Base-by-base conservation (phyloP, 2,113 vertebrate genomes). In the Pontoporia blainvillei region DNA sequence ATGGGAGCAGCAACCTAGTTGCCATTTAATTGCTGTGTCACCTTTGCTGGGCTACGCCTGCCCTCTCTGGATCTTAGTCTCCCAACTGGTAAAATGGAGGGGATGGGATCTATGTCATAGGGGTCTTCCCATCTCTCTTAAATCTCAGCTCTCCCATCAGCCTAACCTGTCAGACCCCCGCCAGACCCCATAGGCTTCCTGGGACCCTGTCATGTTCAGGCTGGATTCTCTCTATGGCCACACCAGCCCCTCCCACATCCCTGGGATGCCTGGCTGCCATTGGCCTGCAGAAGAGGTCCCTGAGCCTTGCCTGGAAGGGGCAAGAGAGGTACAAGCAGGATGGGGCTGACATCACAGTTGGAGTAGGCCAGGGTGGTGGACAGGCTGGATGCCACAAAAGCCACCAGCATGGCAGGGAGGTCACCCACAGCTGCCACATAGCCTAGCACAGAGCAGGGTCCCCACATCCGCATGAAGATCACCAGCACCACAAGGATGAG, bases 281-380 rank as follows among this genome's bases (percentile, higher is more conserved):
- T 0, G 3, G 82, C 46, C 62, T 64, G 23, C n/a, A 6, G 76
- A 97, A 92, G 46, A 97, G 39, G 1, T 46, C 79, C 76, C 72
- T 41, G 76, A 97, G 91, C 31, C 87, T 76, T 3, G 20, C 73
- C 41, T 0, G 61, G 75, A 96, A 96, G 57, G 96, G 84, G n/a
- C n/a, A 12, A 3, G 92, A 98, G 69, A 97, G 94, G 59, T 34
- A 96, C 81, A 97, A 97, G 88, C 96, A 96, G 91, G 49, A 95
- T 1, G 5, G 95, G 96, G 79, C 96, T 96, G 54, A 97, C 29
- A 0, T 96, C 84, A 20, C 97, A 78, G 4, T 39, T 97, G 78
- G 96, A 96, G 27, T 90, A 96, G 49, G 93, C 93, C n/a, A 97
- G 86, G 52, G 96, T 44, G 29, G 86, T 89, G 20, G 94, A 93